These are phyloP conservation scores for Dendrocopos noguchii DNA, from an alignment of 2,113 vertebrate species.

Conservation along the genomic window DNA sequence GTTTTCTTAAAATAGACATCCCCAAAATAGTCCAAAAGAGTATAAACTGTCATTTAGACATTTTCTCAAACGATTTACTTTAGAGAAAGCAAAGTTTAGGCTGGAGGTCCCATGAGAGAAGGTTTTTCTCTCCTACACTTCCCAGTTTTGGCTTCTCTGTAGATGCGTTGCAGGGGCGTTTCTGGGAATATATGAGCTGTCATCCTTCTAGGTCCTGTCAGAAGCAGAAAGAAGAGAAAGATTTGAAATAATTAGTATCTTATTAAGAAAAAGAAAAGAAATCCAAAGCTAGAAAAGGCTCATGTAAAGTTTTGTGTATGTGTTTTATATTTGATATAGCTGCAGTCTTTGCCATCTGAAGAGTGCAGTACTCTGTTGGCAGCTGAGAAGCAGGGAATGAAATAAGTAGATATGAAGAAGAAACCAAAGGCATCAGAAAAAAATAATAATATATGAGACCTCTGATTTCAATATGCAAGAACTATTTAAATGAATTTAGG, in stretches of 20 bases:
- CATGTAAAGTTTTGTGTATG: neutral
- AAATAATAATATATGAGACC: neutral
- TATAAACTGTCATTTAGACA: neutral
- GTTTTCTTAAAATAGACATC: neutral
- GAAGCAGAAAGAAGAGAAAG: neutral
- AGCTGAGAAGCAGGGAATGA: neutral
- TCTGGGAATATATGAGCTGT: neutral
- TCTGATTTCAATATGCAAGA: neutral
- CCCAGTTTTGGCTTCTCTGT: neutral
- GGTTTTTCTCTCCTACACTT: neutral
- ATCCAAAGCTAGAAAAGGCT: neutral
- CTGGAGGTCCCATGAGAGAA: neutral
- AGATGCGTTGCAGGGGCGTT: accelerated
- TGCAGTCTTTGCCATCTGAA: neutral
- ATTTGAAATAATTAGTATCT: neutral
- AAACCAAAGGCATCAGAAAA: neutral
- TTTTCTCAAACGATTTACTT: neutral
- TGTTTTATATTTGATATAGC: neutral
- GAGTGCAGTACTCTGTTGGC: neutral
- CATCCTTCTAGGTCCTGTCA: neutral
- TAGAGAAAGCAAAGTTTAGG: neutral
- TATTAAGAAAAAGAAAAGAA: neutral
- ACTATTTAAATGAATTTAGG: neutral
- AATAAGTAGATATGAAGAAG: neutral
- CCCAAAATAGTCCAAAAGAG: neutral